These are phyloP conservation scores for Lophotriccus pileatus DNA, from an alignment of 2,797 vertebrate genomes.

Conservation along the genomic window DNA sequence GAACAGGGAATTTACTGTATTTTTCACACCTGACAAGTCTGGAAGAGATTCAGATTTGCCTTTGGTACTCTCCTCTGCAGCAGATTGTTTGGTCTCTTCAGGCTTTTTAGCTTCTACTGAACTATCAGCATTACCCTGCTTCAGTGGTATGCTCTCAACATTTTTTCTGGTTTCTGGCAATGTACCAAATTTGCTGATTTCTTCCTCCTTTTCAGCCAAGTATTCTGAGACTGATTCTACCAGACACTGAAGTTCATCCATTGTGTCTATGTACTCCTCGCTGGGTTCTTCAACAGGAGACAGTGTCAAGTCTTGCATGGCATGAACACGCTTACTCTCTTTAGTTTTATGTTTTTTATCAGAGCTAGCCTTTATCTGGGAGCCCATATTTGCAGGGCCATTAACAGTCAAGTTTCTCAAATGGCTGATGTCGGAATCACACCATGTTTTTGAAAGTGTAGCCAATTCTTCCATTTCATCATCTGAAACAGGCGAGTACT, in stretches of 20 bases:
- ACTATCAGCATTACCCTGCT: slow-evolving; percentile 72
- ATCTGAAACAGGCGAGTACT: slow-evolving; percentile 72
- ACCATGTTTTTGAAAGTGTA: slow-evolving; percentile 48
- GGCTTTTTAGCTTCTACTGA: slow-evolving; percentile 57
- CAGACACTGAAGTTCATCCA: slow-evolving; percentile 90
- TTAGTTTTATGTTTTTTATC: neutral
- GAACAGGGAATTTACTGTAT: slow-evolving; percentile 85
- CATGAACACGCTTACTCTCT: neutral
- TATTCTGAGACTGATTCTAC: slow-evolving; percentile 95
- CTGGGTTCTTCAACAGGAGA: slow-evolving; percentile 77
- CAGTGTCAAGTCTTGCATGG: slow-evolving; percentile 40
- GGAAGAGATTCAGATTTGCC: slow-evolving; percentile 66
- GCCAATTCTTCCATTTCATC: slow-evolving; percentile 79
- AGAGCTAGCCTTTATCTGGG: slow-evolving; percentile 9
- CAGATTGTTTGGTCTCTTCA: slow-evolving; percentile 63
- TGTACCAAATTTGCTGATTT: slow-evolving; percentile 87
- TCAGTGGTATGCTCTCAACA: neutral
- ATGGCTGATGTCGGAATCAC: slow-evolving; percentile 34
- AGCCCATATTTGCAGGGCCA: neutral
- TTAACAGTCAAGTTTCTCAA: slow-evolving; percentile 28
- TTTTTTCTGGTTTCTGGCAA: slow-evolving; percentile 75
- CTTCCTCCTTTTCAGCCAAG: slow-evolving; percentile 92
- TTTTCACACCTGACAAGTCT: slow-evolving; percentile 82
- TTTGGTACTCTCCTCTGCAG: slow-evolving; percentile 60
- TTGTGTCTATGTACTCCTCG: slow-evolving; percentile 83